A percentile compares a stretch with the other conserved stretches of the same genome.
Conservation (phyloP, 1,140 invertebrate species). For the Dendrolimus punctatus region DNA sequence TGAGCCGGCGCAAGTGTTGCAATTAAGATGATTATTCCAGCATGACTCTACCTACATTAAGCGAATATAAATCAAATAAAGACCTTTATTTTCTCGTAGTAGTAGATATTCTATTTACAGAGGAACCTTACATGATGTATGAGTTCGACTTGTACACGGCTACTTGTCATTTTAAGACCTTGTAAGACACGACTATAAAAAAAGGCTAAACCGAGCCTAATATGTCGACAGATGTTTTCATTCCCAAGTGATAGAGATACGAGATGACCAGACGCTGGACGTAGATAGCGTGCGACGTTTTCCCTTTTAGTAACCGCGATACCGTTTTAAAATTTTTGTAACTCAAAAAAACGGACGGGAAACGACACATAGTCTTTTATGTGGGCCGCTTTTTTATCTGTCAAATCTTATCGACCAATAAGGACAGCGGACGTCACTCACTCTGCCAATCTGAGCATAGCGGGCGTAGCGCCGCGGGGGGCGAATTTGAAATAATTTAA, state of each 20-base stretch:
- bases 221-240: slow-evolving; percentile 56
- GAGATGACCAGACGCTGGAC: slow-evolving; percentile 14
- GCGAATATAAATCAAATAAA: no score
- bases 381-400: slow-evolving; percentile 55
- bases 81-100: no score
- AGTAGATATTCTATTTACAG: no score
- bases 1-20: no score
- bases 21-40: no score
- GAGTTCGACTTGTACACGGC: no score
- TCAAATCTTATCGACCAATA: slow-evolving; percentile 66
- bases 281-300: slow-evolving; percentile 19
- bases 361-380: slow-evolving; percentile 54
- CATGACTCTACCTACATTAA: no score
- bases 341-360: slow-evolving; percentile 35
- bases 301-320: slow-evolving; percentile 43
- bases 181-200: slow-evolving; percentile 28
- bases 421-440: slow-evolving; percentile 65
- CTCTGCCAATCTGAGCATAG: slow-evolving; percentile 53
- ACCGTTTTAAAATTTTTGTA: slow-evolving; percentile 58
- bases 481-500: slow-evolving; percentile 36
- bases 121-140: no score
- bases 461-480: slow-evolving; percentile 47
- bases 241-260: slow-evolving; percentile 39
- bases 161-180: slow-evolving; percentile 8
- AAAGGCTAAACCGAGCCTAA: slow-evolving; percentile 26